These are phyloP conservation scores for Limulus polyphemus DNA, from an alignment of 2,888 invertebrate genomes.

Conservation along the genomic window DNA sequence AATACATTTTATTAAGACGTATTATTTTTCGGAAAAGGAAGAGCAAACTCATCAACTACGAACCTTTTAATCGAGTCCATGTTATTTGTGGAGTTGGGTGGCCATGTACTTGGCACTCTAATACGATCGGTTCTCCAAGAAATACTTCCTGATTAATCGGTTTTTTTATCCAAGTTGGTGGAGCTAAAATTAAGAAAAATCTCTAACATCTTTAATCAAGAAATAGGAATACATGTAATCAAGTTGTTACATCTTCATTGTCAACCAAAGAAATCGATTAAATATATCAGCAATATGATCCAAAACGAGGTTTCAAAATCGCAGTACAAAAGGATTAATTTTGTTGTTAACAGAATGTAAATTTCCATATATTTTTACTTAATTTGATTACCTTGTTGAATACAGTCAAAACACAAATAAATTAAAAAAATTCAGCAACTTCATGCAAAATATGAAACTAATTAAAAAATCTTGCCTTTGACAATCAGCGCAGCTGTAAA, in stretches of 20 bases:
- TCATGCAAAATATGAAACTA: too few species aligned
- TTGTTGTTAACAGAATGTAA: not conserved
- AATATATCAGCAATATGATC: not conserved
- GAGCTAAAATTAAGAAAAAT: constrained; percentile 7
- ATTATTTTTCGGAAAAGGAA: too few species aligned
- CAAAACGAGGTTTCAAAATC: not conserved
- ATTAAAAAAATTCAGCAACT: too few species aligned
- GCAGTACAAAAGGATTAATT: not conserved
- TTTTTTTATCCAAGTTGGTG: constrained; percentile 18
- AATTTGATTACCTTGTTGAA: too few species aligned
- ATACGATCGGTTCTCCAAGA: constrained; percentile 8
- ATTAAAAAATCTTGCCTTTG: constrained; percentile 16
- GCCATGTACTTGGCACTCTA: constrained; percentile 19
- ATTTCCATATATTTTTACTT: not conserved
- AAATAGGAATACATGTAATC: too few species aligned
- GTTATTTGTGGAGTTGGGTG: constrained; percentile 15
- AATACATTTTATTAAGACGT: too few species aligned
- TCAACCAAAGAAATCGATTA: not conserved
- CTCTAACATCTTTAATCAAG: too few species aligned
- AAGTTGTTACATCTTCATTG: too few species aligned
- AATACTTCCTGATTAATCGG: constrained; percentile 14
- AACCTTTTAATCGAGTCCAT: constrained; percentile 15
- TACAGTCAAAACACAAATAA: too few species aligned
- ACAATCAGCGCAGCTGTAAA: constrained; percentile 15
- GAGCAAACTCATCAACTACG: too few species aligned